Percentiles rank a stretch among this genome's conserved stretches.
These are phyloP conservation scores for Indicator maculatus DNA, from an alignment of 2,113 vertebrate genomes.

Conservation along the genomic window DNA sequence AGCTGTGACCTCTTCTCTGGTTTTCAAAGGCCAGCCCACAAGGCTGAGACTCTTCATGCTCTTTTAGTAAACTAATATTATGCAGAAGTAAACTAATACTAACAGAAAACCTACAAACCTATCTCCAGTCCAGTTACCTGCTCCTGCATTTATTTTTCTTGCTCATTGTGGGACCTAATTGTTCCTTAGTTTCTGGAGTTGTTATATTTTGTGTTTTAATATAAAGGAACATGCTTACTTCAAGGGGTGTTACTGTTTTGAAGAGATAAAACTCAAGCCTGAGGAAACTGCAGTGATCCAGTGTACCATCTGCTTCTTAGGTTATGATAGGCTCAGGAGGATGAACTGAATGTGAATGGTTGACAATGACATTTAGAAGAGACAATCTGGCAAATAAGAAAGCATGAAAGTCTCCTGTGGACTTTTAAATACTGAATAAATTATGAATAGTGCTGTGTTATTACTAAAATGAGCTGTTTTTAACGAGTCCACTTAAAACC, in stretches of 20 bases:
- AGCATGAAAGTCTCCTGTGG: background rate
- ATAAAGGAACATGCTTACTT: background rate
- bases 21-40: background rate
- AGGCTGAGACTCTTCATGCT: background rate
- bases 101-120: background rate
- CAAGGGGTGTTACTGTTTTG: background rate
- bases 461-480: constrained; percentile 60
- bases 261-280: background rate
- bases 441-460: constrained; percentile 25
- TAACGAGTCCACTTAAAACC: constrained; percentile 44
- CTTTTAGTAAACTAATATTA: background rate
- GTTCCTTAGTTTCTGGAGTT: background rate
- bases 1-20: background rate
- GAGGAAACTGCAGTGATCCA: background rate
- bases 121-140: background rate
- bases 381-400: constrained; percentile 29
- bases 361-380: constrained; percentile 53
- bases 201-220: background rate
- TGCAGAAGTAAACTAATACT: too few species aligned
- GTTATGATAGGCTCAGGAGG: background rate
- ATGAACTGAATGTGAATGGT: constrained; percentile 12
- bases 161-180: background rate
- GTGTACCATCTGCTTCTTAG: constrained; percentile 14
- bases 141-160: background rate
- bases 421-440: constrained; percentile 51